Conservation (phyloP, 30 jellyfish, hydroid and myxozoan genomes). For the Turritopsis dohrnii region DNA sequence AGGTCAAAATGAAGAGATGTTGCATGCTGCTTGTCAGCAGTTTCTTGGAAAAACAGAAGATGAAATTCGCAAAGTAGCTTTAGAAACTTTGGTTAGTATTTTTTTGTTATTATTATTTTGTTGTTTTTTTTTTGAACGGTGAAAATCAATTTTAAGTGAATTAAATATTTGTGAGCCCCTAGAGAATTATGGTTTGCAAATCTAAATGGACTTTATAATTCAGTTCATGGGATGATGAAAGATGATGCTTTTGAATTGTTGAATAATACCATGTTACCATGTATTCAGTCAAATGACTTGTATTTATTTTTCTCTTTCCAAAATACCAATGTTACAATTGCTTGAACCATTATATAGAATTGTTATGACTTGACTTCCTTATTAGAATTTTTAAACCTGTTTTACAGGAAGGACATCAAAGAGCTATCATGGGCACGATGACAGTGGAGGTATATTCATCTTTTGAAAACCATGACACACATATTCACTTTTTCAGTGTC, state of each 20-base stretch:
- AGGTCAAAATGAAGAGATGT: constrained; percentile 73
- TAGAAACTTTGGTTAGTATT: constrained; percentile 73
- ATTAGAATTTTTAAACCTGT: neutral
- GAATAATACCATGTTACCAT: neutral
- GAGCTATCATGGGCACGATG: constrained; percentile 97
- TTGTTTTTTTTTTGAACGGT: too few species aligned
- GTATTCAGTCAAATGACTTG: neutral
- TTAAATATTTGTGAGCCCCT: too few species aligned
- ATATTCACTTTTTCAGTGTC: too few species aligned
- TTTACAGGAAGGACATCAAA: constrained; percentile 87
- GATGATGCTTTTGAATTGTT: neutral
- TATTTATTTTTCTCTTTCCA: too few species aligned
- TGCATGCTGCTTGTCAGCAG: constrained; percentile 87
- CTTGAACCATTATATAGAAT: too few species aligned
- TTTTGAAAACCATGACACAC: neutral
- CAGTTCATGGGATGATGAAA: too few species aligned
- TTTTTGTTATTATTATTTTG: neutral
- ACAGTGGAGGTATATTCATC: constrained; percentile 62
- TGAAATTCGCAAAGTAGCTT: constrained; percentile 68
- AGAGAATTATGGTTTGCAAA: too few species aligned
- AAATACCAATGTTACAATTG: too few species aligned
- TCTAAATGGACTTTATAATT: too few species aligned
- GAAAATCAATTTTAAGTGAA: too few species aligned
- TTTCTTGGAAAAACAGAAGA: constrained; percentile 67
- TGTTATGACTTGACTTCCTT: too few species aligned